These are phyloP conservation scores for Diadumene lineata DNA, from an alignment of 92 coral and sea anemone species.

Conservation along the genomic window DNA sequence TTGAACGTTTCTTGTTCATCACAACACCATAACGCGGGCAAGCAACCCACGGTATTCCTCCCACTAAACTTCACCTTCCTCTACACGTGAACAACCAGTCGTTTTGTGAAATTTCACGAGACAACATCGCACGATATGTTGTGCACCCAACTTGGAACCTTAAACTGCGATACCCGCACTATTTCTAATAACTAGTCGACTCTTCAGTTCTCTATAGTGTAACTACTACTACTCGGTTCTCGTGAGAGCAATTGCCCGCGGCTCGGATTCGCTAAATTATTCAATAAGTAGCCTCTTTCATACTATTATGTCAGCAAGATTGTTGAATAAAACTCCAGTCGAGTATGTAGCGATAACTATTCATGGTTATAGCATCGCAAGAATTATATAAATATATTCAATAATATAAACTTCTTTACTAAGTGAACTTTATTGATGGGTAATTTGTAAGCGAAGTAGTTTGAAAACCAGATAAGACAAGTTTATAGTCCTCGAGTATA, in stretches of 20 bases:
- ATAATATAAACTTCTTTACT: not conserved
- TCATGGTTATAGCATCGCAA: not conserved
- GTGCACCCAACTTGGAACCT: not conserved
- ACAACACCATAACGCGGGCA: conserved; percentile 64
- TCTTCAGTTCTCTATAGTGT: conserved; percentile 6
- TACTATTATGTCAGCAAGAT: conserved; percentile 85
- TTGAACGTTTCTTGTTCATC: conserved; percentile 70
- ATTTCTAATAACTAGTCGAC: no score
- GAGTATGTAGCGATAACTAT: conserved; percentile 13
- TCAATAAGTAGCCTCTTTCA: conserved; percentile 75
- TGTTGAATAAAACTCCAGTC: conserved; percentile 68
- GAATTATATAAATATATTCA: no score
- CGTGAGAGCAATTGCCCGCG: conserved; percentile 19
- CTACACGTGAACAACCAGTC: not conserved
- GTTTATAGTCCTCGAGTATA: conserved; percentile 25
- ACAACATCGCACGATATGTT: not conserved
- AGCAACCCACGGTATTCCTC: conserved; percentile 44
- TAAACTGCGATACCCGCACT: no score
- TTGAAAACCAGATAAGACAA: not conserved
- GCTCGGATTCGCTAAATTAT: conserved; percentile 91
- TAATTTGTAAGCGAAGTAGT: not conserved
- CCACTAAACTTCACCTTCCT: conserved; percentile 7
- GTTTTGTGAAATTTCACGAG: not conserved
- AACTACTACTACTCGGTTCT: not conserved
- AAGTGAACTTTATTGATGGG: not conserved